A percentile compares a stretch with the other conserved stretches of the same genome.
These are phyloP conservation scores for Caerostris darwini DNA, from an alignment of 1,140 invertebrate species.

Conservation along the genomic window DNA sequence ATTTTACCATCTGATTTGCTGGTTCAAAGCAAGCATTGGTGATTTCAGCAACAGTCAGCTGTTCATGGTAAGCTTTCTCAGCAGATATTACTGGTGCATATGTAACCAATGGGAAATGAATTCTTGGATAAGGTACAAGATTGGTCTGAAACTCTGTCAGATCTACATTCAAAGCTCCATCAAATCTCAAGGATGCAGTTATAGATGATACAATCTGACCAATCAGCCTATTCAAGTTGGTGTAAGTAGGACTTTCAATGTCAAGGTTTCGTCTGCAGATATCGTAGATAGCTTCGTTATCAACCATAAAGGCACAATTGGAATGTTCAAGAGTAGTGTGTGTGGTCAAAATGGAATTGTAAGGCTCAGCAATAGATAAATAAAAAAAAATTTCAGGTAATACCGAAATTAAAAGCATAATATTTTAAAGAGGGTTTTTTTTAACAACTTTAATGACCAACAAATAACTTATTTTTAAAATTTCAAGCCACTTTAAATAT, in stretches of 20 bases:
- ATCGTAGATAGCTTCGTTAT: constrained; percentile 95
- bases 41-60: constrained; percentile 75
- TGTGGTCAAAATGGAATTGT: constrained; percentile 82
- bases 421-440: no score
- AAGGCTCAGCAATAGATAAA: constrained; percentile 82
- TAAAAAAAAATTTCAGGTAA: no score
- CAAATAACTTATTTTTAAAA: neutral
- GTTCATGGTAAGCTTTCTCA: constrained; percentile 82
- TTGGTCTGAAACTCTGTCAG: constrained; percentile 95
- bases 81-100: constrained; percentile 93
- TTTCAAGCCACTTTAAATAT: neutral
- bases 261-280: constrained; percentile 94
- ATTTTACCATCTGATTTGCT: constrained; percentile 92
- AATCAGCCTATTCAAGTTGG: constrained; percentile 84
- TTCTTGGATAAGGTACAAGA: constrained; percentile 87
- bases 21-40: constrained; percentile 85
- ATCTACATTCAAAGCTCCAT: constrained; percentile 88
- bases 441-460: no score
- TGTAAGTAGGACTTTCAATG: constrained; percentile 92
- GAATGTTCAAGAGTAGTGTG: constrained; percentile 83
- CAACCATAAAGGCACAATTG: constrained; percentile 85
- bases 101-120: constrained; percentile 88
- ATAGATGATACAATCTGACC: constrained; percentile 85
- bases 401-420: no score
- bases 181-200: constrained; percentile 87